phyloP scores from a whole-genome alignment of 1,140 invertebrate species.

The Thaumetopoea pityocampa region DNA sequence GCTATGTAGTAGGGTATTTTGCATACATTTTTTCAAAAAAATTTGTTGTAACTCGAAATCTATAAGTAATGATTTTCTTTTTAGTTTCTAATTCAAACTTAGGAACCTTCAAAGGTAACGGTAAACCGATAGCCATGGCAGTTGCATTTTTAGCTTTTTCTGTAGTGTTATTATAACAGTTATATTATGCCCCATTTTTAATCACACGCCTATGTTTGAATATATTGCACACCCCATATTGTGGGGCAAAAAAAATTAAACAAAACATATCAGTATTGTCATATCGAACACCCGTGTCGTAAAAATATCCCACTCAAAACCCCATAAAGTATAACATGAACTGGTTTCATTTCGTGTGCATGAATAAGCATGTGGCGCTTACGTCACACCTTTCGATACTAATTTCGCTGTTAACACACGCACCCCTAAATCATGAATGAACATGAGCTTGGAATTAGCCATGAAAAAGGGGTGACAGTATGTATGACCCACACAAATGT shows the following conservation, averaged over 20 bases:
- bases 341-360: constrained; percentile 33
- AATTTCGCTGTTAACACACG: constrained; percentile 44
- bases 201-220: too few relatives aligned
- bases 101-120: too few relatives aligned
- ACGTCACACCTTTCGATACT: constrained; percentile 48
- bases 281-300: constrained; percentile 3
- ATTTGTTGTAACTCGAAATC: too few relatives aligned
- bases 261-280: constrained; percentile 2
- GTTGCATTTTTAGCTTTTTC: too few relatives aligned
- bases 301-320: constrained; percentile 30
- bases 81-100: too few relatives aligned
- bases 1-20: too few relatives aligned
- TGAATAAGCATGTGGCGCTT: constrained; percentile 37
- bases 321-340: constrained; percentile 34
- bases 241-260: constrained; percentile 2
- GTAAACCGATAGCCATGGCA: too few relatives aligned
- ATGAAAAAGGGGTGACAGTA: constrained; percentile 30
- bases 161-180: too few relatives aligned
- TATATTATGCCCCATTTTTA: too few relatives aligned
- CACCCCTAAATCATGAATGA: constrained; percentile 50
- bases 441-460: constrained; percentile 37
- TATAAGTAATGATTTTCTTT: too few relatives aligned
- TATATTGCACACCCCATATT: too few relatives aligned
- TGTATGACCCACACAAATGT: constrained; percentile 29
- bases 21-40: too few relatives aligned